Evolutionary conservation across 2,113 vertebrate species (phyloP).

Genomic region (Emydura subglobosa): DNA sequence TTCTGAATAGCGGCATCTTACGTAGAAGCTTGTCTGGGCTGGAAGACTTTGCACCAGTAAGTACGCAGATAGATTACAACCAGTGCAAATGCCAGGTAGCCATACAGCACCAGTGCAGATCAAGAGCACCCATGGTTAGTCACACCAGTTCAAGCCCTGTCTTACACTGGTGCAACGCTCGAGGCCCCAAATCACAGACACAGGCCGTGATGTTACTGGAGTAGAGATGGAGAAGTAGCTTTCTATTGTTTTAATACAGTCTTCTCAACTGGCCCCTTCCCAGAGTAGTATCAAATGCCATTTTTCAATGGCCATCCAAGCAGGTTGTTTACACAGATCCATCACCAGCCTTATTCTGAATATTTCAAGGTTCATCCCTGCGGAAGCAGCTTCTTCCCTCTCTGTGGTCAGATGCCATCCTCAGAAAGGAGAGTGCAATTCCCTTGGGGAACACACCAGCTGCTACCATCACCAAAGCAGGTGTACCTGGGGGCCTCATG

Average conservation of each 20-base stretch:
- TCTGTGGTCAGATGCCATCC: not conserved
- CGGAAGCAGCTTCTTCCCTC: fast-evolving
- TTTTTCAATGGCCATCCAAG: not conserved
- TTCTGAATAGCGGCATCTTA: not conserved
- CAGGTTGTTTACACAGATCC: not conserved
- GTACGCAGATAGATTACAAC: not conserved
- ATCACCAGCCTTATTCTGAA: not conserved
- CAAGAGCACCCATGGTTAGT: not conserved
- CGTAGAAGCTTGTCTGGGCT: fast-evolving
- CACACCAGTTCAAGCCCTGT: not conserved
- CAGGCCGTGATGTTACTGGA: not conserved
- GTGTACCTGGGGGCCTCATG: fast-evolving
- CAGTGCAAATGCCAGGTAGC: not conserved
- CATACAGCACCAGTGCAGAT: not conserved
- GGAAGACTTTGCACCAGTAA: not conserved
- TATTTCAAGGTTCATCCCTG: not conserved
- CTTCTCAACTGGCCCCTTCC: not conserved
- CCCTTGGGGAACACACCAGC: not conserved
- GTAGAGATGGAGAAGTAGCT: not conserved
- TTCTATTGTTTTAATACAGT: not conserved
- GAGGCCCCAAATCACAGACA: not conserved
- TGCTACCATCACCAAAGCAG: not conserved
- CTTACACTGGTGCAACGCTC: not conserved
- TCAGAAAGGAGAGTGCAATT: not conserved
- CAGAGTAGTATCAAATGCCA: fast-evolving